Evolutionary conservation across 2,888 invertebrate genomes (phyloP).

Genomic region (Pristionchus maxplancki): DNA sequence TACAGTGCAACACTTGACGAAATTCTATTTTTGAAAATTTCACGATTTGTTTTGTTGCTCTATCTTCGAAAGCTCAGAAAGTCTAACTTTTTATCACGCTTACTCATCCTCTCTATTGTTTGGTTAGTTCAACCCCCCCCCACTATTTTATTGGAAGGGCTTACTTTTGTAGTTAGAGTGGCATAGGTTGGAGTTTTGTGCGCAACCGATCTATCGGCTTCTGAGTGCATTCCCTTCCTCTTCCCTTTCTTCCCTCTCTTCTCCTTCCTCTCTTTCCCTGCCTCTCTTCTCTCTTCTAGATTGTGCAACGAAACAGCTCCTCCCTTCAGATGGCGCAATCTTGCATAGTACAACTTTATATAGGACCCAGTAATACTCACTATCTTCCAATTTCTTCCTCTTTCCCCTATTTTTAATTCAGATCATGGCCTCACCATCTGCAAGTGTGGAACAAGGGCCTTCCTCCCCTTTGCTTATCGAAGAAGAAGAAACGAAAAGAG

Average conservation of each 20-base stretch:
- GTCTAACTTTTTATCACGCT: neutral
- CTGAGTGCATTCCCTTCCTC: neutral
- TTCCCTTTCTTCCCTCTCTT: neutral
- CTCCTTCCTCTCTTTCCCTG: neutral
- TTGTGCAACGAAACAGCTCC: neutral
- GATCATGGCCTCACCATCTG: neutral
- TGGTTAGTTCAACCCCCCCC: neutral
- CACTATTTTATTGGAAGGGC: no score
- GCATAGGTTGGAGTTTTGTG: neutral
- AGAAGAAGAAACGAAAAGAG: neutral
- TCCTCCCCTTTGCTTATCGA: neutral
- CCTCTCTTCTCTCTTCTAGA: neutral
- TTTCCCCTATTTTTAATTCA: neutral
- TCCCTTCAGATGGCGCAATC: neutral
- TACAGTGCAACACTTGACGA: no score
- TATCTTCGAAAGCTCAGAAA: neutral
- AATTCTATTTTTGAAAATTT: no score
- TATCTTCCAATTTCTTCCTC: neutral
- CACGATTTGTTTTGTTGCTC: no score
- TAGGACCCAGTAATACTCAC: neutral
- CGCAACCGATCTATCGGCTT: neutral
- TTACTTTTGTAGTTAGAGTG: neutral
- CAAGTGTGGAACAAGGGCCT: neutral
- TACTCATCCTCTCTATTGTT: neutral
- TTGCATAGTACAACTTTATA: neutral